Conservation (phyloP, 1,140 invertebrate species). For the Anastatus disparis region DNA sequence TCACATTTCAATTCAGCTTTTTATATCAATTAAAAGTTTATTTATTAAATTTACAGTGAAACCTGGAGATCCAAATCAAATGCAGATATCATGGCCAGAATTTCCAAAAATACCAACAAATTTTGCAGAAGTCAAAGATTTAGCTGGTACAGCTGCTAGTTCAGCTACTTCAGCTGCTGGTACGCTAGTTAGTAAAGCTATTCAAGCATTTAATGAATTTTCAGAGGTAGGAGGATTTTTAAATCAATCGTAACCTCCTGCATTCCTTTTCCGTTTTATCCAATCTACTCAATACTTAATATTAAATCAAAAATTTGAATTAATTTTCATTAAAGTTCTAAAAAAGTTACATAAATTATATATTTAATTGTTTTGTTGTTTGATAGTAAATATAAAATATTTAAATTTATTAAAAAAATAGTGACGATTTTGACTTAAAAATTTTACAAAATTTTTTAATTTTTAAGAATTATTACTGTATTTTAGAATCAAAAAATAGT, state of each 20-base stretch:
- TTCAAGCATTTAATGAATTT: constrained; percentile 43
- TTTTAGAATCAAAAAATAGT: constrained; percentile 17
- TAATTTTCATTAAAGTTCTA: too few relatives aligned
- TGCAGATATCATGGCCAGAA: constrained; percentile 51
- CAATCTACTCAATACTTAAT: not conserved
- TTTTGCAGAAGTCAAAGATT: constrained; percentile 52
- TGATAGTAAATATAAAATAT: not conserved
- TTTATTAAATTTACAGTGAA: constrained; percentile 56
- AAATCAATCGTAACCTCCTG: not conserved
- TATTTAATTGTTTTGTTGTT: not conserved
- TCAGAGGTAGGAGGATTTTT: constrained; percentile 50
- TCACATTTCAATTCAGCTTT: constrained; percentile 16
- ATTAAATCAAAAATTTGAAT: too few relatives aligned
- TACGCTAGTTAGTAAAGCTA: constrained; percentile 46
- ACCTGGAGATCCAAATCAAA: constrained; percentile 56
- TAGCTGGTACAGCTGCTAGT: constrained; percentile 45
- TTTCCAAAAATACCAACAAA: constrained; percentile 54
- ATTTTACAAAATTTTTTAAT: not conserved
- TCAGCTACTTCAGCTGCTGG: constrained; percentile 39
- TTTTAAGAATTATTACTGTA: not conserved
- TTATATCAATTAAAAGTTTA: constrained; percentile 4
- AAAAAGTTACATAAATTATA: too few relatives aligned
- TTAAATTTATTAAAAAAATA: not conserved
- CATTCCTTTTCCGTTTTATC: too few relatives aligned
- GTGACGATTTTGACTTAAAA: not conserved